These are phyloP conservation scores for Lerema accius DNA, from an alignment of 1,140 invertebrate species.

Conservation along the genomic window DNA sequence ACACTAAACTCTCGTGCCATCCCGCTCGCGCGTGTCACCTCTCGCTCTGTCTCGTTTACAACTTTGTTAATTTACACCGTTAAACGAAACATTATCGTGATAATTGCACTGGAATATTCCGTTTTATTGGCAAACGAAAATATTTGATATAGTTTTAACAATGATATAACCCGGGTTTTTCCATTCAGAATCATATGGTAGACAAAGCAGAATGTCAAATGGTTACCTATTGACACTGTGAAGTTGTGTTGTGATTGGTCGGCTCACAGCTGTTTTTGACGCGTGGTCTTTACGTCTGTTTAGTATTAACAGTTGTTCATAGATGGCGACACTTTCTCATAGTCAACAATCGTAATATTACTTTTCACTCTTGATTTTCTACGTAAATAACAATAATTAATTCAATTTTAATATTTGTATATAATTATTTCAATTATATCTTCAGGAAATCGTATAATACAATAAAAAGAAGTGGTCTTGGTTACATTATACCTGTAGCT, in stretches of 20 bases:
- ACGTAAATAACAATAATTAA: not conserved
- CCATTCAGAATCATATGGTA: slow-evolving; percentile 66
- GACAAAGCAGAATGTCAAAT: slow-evolving; percentile 70
- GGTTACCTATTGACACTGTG: slow-evolving; percentile 63
- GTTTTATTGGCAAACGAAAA: slow-evolving; percentile 26
- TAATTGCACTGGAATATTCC: slow-evolving; percentile 25
- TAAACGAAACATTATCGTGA: slow-evolving; percentile 13
- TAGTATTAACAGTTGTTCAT: slow-evolving; percentile 34
- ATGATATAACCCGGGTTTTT: slow-evolving; percentile 37
- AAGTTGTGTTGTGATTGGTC: slow-evolving; percentile 57
- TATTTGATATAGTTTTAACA: slow-evolving; percentile 20
- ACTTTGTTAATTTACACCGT: slow-evolving; percentile 34
- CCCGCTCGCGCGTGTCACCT: slow-evolving; percentile 46
- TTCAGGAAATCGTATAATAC: not conserved
- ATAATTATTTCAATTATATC: not conserved
- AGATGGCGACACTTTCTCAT: slow-evolving; percentile 59
- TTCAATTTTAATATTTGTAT: not conserved
- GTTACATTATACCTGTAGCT: slow-evolving; percentile 3
- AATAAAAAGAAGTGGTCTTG: slow-evolving; percentile 9
- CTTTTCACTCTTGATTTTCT: not conserved
- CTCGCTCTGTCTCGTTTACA: slow-evolving; percentile 48
- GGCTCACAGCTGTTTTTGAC: slow-evolving; percentile 76
- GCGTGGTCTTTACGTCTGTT: slow-evolving; percentile 40
- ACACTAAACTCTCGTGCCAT: slow-evolving; percentile 49
- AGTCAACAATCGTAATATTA: slow-evolving; percentile 54